Evolutionary conservation across 2,113 vertebrate species (phyloP).

Genomic region (Chloropsis cyanopogon): DNA sequence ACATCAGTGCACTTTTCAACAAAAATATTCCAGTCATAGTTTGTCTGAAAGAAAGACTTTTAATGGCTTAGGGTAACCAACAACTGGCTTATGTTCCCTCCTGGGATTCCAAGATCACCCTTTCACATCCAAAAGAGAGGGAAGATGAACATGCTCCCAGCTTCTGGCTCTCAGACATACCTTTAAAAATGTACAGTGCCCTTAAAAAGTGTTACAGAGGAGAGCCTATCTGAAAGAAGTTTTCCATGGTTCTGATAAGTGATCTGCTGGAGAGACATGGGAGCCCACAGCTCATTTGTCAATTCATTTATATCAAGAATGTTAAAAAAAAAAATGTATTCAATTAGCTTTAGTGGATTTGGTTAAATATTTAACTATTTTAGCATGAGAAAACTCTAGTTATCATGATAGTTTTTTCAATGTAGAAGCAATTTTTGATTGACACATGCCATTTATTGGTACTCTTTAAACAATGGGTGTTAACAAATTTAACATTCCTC

Average conservation of each 20-base stretch:
- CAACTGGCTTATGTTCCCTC: neutral
- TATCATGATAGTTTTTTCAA: neutral
- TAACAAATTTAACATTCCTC: neutral
- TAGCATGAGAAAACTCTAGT: neutral
- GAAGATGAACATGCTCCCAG: neutral
- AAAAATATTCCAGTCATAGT: neutral
- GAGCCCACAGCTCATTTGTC: neutral
- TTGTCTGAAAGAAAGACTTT: neutral
- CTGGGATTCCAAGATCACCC: neutral
- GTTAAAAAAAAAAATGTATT: fast-evolving
- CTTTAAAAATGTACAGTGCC: neutral
- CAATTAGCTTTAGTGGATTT: neutral
- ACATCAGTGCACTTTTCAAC: neutral
- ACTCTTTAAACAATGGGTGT: neutral
- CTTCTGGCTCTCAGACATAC: neutral
- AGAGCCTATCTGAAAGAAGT: neutral
- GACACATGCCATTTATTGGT: neutral
- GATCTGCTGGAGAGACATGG: neutral
- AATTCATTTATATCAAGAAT: neutral
- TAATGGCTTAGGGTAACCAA: neutral
- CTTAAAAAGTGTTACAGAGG: neutral
- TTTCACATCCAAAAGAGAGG: neutral
- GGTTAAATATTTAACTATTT: neutral
- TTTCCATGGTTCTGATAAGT: neutral
- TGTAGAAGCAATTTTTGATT: neutral